These are phyloP conservation scores for Agonum fuliginosum DNA, from an alignment of 2,888 invertebrate species.

Conservation along the genomic window DNA sequence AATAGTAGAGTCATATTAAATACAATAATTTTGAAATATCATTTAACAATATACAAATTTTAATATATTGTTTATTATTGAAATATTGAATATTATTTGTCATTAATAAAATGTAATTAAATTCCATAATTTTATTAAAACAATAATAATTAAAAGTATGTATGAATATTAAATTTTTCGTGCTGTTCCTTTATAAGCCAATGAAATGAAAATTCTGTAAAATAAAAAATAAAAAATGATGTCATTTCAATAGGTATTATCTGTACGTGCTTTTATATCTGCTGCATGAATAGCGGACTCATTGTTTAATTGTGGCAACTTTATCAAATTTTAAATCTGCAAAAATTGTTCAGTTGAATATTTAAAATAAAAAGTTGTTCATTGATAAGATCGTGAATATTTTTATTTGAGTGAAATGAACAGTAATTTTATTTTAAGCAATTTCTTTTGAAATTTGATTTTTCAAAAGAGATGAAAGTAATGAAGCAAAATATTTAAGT, in stretches of 20 bases:
- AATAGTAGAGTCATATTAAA: too few species aligned
- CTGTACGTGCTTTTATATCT: background rate
- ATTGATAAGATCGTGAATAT: background rate
- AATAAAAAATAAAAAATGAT: background rate
- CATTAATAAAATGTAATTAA: too few species aligned
- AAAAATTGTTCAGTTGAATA: slow-evolving; percentile 1
- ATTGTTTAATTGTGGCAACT: background rate
- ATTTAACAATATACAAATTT: too few species aligned
- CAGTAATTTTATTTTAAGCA: background rate
- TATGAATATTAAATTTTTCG: too few species aligned
- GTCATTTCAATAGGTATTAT: background rate
- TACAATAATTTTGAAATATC: too few species aligned
- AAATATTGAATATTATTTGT: too few species aligned
- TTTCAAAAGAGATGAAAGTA: too few species aligned
- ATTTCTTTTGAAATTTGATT: background rate
- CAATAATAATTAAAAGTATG: too few species aligned
- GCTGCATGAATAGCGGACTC: too few species aligned
- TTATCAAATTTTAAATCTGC: background rate
- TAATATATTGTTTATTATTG: too few species aligned
- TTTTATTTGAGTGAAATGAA: slow-evolving; percentile 3
- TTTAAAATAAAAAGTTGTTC: slow-evolving; percentile 14
- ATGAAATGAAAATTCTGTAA: background rate
- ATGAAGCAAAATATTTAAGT: background rate
- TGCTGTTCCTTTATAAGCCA: too few species aligned
- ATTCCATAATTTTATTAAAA: too few species aligned